Base-by-base conservation (phyloP, 2,797 vertebrate genomes). In the Meda fulgida region DNA sequence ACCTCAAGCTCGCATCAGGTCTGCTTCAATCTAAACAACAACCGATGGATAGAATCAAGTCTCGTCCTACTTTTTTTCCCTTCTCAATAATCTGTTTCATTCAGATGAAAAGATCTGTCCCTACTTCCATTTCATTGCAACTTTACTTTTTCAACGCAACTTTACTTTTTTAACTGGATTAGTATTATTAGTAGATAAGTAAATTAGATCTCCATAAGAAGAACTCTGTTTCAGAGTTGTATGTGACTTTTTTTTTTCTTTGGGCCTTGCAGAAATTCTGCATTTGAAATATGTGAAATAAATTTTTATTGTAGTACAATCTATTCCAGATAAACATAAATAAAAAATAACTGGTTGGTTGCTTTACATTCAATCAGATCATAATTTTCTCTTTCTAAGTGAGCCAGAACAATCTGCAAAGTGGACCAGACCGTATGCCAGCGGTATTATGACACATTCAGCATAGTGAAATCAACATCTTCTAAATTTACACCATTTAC, bases 401-500 rank as follows among this genome's bases (percentile, higher is more conserved):
- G 2, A 21, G 31, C 34, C 21, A 38, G 18, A 51, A 73, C 21
- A 21, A 40, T 38, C 23, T 70, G 5, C 36, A n/a, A 40, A 40
- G 16, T 48, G 23, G 23, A 34, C 29, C 16, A n/a, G 38, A 72
- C 6, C 13, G 2, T 23, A 3, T 73, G 53, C 6, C 40, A 58
- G 55, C 5, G 3, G 40, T 82, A 19, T 82, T 46, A 72, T 82
- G 7, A 36, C 38, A 81, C 4, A 26, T 60, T 55, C 38, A 23
- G 36, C 38, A 7, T 31, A 75, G 55, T 26, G 14, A 83, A 83
- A 73, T 29, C 70, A 83, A 14, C 73, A 31, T 69, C 48, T 76
- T 31, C 38, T 60, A 73, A 83, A 66, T 51, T 76, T 55, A 67
- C 71, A 53, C 60, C 43, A 53, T n/a, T n/a, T n/a, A n/a, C n/a